These are phyloP conservation scores for Goniozus legneri DNA, from an alignment of 1,140 invertebrate species.

Conservation along the genomic window DNA sequence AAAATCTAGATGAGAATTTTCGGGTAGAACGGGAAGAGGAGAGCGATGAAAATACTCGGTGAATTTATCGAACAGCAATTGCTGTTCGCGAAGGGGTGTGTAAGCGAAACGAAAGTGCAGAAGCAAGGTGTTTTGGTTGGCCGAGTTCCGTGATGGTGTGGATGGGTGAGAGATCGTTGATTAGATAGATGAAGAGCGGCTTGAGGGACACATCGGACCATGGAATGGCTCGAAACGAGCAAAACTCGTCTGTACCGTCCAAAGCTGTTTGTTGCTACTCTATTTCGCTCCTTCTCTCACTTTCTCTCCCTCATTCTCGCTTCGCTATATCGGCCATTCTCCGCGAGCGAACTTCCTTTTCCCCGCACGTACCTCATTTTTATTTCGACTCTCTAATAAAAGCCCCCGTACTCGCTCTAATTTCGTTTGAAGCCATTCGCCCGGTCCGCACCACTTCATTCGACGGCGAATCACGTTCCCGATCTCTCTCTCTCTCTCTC, in stretches of 20 bases:
- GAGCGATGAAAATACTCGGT: no score
- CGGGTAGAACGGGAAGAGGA: no score
- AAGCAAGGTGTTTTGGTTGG: no score
- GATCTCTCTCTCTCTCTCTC: no score
- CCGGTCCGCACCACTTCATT: constrained; percentile 18
- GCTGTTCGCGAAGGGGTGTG: no score
- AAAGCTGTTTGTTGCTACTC: neutral
- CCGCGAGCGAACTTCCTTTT: constrained; percentile 27
- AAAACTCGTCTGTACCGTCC: neutral
- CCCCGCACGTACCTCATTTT: constrained; percentile 39
- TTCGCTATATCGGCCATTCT: no score
- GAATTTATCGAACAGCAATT: no score
- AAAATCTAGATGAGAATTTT: no score
- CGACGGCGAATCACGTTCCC: constrained; percentile 27
- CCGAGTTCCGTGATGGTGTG: no score
- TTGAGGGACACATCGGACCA: neutral
- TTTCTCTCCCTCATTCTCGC: neutral
- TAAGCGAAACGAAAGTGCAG: no score
- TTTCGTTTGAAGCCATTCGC: constrained; percentile 27
- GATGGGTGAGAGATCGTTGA: constrained; percentile 5
- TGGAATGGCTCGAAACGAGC: neutral
- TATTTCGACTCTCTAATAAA: constrained; percentile 41
- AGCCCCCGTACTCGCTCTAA: constrained; percentile 29
- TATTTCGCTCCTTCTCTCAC: neutral
- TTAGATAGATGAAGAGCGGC: constrained; percentile 1